A percentile compares a stretch with the other conserved stretches of the same genome.
phyloP scores from a whole-genome alignment of 2,113 vertebrate species.

The Meleagris gallopavo region DNA sequence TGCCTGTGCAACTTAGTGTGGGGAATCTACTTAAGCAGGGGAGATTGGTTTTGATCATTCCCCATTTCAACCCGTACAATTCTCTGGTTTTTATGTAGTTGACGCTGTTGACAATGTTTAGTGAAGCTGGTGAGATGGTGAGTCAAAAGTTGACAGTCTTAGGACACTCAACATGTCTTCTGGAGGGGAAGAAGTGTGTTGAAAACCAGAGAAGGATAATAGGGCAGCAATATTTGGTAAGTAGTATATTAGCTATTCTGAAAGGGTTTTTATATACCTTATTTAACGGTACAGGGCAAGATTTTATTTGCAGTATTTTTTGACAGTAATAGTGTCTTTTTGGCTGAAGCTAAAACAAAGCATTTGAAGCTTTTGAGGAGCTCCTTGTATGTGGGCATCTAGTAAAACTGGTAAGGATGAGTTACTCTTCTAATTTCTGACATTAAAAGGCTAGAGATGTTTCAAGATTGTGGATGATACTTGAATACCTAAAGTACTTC shows the following conservation, averaged over 20 bases:
- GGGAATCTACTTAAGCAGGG: no score
- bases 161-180: neutral
- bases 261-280: neutral
- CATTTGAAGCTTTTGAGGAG: rapidly evolving
- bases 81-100: neutral
- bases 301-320: rapidly evolving
- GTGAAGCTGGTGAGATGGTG: neutral
- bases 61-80: no score
- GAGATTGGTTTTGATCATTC: no score
- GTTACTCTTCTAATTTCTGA: rapidly evolving
- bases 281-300: rapidly evolving
- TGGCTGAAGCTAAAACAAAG: rapidly evolving
- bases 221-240: neutral
- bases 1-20: no score
- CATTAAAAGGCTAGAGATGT: neutral
- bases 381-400: rapidly evolving
- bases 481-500: neutral
- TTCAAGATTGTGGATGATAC: neutral
- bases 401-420: neutral
- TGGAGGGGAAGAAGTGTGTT: rapidly evolving
- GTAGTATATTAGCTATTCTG: neutral
- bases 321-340: no score
- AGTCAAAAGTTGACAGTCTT: neutral
- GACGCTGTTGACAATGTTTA: neutral
- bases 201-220: neutral